These are phyloP conservation scores for Microcebus jonahi DNA, from an alignment of 2,113 vertebrate genomes.

Conservation along the genomic window DNA sequence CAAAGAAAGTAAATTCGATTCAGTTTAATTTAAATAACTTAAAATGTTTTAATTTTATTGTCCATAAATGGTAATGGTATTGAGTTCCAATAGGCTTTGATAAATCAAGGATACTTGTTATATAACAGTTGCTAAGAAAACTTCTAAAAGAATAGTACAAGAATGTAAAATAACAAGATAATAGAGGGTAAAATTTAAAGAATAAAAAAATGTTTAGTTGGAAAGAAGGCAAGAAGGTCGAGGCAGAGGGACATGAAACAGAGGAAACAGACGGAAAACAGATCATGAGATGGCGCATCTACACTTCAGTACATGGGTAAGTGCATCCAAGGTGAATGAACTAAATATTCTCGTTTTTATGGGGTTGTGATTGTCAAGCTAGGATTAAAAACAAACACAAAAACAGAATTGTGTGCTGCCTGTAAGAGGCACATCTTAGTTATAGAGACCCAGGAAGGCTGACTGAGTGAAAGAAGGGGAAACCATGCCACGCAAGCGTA, in stretches of 20 bases:
- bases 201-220: not conserved
- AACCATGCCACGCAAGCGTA: not conserved
- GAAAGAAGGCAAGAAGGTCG: not conserved
- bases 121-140: not conserved
- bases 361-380: not conserved
- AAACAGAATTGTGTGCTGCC: not conserved
- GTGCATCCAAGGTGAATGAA: not conserved
- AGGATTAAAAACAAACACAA: not conserved
- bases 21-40: not conserved
- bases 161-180: not conserved
- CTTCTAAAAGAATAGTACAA: not conserved
- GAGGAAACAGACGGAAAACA: not conserved
- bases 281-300: not conserved
- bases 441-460: not conserved
- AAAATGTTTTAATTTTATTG: not conserved
- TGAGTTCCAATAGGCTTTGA: not conserved
- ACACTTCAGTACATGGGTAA: not conserved
- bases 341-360: not conserved
- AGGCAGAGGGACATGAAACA: constrained; percentile 4
- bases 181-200: not conserved
- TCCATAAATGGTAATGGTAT: not conserved
- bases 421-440: not conserved
- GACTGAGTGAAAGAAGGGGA: not conserved
- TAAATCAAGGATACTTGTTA: not conserved
- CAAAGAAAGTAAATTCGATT: not conserved